Conservation (phyloP, 2,888 invertebrate genomes). For the Apodemia mormo region DNA sequence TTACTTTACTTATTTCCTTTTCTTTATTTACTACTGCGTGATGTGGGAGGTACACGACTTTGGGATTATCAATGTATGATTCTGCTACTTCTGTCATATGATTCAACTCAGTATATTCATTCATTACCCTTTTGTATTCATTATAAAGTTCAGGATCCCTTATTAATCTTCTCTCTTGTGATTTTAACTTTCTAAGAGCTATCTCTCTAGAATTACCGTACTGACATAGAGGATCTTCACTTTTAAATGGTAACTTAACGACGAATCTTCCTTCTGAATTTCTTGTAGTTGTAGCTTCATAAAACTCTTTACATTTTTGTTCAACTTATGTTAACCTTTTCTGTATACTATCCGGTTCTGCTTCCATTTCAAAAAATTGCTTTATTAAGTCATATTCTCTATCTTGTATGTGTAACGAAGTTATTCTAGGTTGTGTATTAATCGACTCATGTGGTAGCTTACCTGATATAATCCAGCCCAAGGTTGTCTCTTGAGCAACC, state of each 20-base stretch:
- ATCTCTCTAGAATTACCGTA: constrained; percentile 32
- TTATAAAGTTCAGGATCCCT: constrained; percentile 25
- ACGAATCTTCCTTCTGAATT: constrained; percentile 26
- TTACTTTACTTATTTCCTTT: background rate
- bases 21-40: background rate
- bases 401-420: constrained; percentile 31
- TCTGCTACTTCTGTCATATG: constrained; percentile 28
- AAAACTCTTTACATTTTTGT: constrained; percentile 28
- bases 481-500: background rate
- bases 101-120: constrained; percentile 30
- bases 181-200: constrained; percentile 30
- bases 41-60: constrained; percentile 4
- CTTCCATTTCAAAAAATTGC: constrained; percentile 32
- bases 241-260: constrained; percentile 23
- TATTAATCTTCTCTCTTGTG: constrained; percentile 30
- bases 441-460: background rate
- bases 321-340: constrained; percentile 25
- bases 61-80: constrained; percentile 14
- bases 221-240: constrained; percentile 23
- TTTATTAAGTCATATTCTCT: constrained; percentile 35
- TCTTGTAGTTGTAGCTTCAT: constrained; percentile 34
- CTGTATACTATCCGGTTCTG: constrained; percentile 23
- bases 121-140: constrained; percentile 32
- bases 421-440: constrained; percentile 7
- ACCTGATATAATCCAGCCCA: constrained; percentile 14